Evolutionary conservation across 1,140 invertebrate genomes (phyloP), one percentile per base, ranked within the genome.

Genomic region (Sarcophaga bullata): DNA sequence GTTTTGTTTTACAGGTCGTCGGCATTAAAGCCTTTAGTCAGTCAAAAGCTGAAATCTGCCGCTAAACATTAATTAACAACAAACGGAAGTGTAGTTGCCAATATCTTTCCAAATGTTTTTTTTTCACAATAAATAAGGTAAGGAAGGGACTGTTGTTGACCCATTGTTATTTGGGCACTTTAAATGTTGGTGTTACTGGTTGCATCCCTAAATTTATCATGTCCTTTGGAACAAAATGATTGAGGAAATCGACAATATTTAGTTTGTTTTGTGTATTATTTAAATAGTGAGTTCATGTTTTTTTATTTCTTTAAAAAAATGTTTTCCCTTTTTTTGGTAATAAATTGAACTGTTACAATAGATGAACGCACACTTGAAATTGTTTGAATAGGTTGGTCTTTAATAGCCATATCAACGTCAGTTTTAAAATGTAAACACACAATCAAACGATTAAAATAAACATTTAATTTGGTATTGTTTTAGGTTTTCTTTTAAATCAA

Each of bases 341-440:
- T 78, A 78, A 78, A 78, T 78, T 78, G 52, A 19, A n/a, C 8
- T 8, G 19, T 10, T 52, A 78, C 75, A 78, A 78, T 78, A 50
- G 25, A 78, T 17, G n/a, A 78, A 13, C 8, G 50, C 52, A 78
- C 75, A 52, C 75, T 78, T 78, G 75, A 78, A 78, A 25, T 78
- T 78, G n/a, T 78, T 78, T 78, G 75, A 19, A 78, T 78, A 50
- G 75, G 48, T 25, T 19, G 62, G 37, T 52, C 75, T 50, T 52
- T 78, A 78, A 78, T 78, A 50, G 75, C 75, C 75, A 78, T 78
- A 50, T 78, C 75, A 78, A n/a, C 49, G 75, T 46, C 75, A 68
- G n/a, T 6, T 68, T 19, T 19, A 68, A 68, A 58, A n/a, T 7
- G 7, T 13, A 58, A 58, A 58, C 15, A 13, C 25, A 37, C 25